These are phyloP conservation scores for Malurus elegans DNA, from an alignment of 2,113 vertebrate species.

Conservation along the genomic window DNA sequence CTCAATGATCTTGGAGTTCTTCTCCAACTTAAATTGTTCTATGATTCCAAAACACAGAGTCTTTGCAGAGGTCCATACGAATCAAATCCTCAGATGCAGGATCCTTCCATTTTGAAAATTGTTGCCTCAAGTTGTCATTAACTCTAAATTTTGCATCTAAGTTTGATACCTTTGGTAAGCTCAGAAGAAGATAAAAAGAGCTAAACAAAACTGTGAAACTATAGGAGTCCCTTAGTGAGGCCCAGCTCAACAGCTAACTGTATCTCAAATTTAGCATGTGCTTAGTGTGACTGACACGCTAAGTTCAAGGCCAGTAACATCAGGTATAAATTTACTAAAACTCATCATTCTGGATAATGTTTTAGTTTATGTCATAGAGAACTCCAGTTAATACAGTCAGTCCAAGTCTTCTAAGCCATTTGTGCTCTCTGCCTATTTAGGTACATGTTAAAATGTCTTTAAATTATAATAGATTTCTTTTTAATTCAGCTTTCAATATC, in stretches of 20 bases:
- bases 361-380: neutral
- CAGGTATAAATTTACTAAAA: neutral
- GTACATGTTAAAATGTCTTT: neutral
- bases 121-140: neutral
- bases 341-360: neutral
- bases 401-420: neutral
- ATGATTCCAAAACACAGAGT: neutral
- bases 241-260: neutral
- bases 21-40: neutral
- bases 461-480: neutral
- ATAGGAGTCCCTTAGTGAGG: neutral
- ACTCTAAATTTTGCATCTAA: neutral
- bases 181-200: neutral
- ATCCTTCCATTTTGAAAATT: neutral
- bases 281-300: neutral
- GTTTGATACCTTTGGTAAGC: neutral
- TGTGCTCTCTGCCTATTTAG: neutral
- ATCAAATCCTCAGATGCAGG: neutral
- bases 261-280: neutral
- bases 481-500: neutral
- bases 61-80: fast-evolving
- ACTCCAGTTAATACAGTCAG: neutral
- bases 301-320: neutral
- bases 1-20: neutral
- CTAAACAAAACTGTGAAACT: neutral